Conservation (phyloP, 2,113 vertebrate species). For the Alligator sinensis region DNA sequence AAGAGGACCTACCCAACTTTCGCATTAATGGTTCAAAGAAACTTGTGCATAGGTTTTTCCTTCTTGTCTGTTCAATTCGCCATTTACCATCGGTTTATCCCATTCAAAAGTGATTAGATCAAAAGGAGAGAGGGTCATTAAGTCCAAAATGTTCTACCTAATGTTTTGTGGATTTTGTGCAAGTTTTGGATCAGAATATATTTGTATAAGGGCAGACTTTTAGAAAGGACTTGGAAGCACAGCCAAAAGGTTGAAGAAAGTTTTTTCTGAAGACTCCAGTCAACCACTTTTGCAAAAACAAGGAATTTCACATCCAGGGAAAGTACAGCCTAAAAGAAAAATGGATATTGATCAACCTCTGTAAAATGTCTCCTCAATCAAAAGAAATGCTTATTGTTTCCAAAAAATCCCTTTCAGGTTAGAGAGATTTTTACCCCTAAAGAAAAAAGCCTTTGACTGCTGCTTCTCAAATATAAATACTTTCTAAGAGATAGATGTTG, state of each 20-base stretch:
- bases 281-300: not conserved
- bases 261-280: not conserved
- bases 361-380: not conserved
- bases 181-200: not conserved
- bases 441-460: not conserved
- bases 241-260: not conserved
- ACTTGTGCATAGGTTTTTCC: not conserved
- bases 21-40: not conserved
- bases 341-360: not conserved
- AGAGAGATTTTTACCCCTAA: not conserved
- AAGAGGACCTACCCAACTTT: no score
- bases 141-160: not conserved
- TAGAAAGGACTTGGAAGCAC: not conserved
- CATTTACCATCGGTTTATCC: not conserved
- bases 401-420: not conserved
- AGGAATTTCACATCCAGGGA: not conserved
- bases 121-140: not conserved
- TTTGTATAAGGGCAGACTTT: not conserved
- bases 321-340: not conserved
- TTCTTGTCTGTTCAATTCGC: not conserved
- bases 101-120: not conserved
- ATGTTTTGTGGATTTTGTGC: fast-evolving
- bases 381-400: not conserved
- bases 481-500: not conserved
- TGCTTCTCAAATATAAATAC: not conserved